Evolutionary conservation across 37 sponge, comb jelly and placozoan species (phyloP).

Genomic region (Beroe forskalii): DNA sequence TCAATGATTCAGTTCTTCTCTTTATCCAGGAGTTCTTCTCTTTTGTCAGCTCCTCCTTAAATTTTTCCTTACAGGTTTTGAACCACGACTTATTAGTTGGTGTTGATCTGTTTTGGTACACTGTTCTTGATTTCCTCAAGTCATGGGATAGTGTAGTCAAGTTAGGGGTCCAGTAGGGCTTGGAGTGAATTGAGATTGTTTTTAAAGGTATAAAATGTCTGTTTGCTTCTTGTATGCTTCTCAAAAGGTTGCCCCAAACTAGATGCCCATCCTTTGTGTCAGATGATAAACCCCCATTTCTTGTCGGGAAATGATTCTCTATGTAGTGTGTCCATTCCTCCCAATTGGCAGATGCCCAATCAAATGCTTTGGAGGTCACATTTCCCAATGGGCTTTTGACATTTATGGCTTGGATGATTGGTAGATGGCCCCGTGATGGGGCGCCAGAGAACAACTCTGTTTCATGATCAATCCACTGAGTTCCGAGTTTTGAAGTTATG

Average conservation of each 20-base stretch:
- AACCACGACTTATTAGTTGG: background rate
- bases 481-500: too few species aligned
- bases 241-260: background rate
- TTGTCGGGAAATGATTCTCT: background rate
- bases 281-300: background rate
- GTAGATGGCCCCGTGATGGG: background rate
- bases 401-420: too few species aligned
- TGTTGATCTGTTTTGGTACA: background rate
- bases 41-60: too few species aligned
- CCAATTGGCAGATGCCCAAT: background rate
- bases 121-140: background rate
- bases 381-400: background rate
- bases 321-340: background rate
- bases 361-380: background rate
- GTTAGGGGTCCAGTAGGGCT: background rate
- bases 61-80: background rate
- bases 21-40: too few species aligned
- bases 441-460: too few species aligned
- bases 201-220: background rate
- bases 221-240: background rate
- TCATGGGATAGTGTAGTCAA: background rate
- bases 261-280: background rate
- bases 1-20: background rate
- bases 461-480: too few species aligned
- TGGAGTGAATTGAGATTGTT: background rate